These are phyloP conservation scores for Venturia canescens DNA, from an alignment of 1,140 invertebrate species.

Conservation along the genomic window DNA sequence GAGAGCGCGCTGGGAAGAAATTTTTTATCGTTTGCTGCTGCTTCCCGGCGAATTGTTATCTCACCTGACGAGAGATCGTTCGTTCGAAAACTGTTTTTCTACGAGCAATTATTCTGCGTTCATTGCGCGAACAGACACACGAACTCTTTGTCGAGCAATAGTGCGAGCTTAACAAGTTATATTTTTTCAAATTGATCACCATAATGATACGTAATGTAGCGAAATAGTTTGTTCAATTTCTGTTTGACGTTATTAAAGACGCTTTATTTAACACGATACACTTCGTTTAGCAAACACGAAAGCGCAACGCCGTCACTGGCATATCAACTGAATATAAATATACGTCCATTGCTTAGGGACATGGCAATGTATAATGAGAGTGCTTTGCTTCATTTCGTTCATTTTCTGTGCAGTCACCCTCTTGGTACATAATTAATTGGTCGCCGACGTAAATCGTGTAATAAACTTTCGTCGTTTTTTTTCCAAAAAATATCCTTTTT, in stretches of 20 bases:
- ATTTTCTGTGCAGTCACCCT: neutral
- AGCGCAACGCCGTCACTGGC: neutral
- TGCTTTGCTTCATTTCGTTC: neutral
- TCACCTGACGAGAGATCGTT: slow-evolving; percentile 42
- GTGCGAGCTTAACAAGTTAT: slow-evolving; percentile 54
- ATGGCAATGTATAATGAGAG: neutral
- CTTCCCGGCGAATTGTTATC: slow-evolving; percentile 5
- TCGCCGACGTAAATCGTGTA: neutral
- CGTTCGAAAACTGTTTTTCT: slow-evolving; percentile 59
- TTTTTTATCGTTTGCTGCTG: neutral
- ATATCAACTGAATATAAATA: neutral
- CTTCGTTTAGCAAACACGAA: slow-evolving; percentile 56
- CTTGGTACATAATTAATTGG: neutral
- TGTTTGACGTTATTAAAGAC: slow-evolving; percentile 64
- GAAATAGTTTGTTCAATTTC: slow-evolving; percentile 52
- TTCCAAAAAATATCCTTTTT: neutral
- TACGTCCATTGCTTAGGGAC: neutral
- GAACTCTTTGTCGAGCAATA: slow-evolving; percentile 58
- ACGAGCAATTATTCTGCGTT: slow-evolving; percentile 29
- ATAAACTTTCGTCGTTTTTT: neutral
- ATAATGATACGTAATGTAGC: neutral
- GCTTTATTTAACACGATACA: slow-evolving; percentile 64
- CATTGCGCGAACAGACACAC: slow-evolving; percentile 3
- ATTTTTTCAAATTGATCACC: slow-evolving; percentile 34
- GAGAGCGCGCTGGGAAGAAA: neutral